A percentile compares a stretch with the other conserved stretches of the same genome.
Evolutionary conservation across 2,113 vertebrate species (phyloP).

Genomic region (Tragelaphus imberbis): DNA sequence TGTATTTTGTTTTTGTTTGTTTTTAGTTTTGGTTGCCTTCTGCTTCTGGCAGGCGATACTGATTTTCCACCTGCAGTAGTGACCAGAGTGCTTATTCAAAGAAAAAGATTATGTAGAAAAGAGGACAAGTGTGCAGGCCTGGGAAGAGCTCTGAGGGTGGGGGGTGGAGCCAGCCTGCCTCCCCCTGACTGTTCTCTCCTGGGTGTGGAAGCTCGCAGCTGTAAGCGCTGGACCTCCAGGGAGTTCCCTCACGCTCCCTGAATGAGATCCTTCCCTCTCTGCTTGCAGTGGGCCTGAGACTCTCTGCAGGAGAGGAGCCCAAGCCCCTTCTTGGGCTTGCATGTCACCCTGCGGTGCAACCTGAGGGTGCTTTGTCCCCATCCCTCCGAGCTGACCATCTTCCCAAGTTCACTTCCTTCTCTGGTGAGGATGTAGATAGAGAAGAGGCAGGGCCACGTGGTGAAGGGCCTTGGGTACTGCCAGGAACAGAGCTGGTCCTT

Average conservation of each 20-base stretch:
- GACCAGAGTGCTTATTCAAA: not conserved
- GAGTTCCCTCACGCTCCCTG: not conserved
- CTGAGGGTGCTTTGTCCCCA: not conserved
- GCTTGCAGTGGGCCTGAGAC: not conserved
- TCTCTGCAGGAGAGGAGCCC: too few relatives aligned
- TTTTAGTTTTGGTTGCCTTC: not conserved
- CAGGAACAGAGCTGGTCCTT: not conserved
- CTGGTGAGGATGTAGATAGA: not conserved
- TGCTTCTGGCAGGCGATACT: not conserved
- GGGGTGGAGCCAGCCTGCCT: too few relatives aligned
- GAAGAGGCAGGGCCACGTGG: not conserved
- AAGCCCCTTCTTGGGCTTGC: not conserved
- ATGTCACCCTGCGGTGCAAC: not conserved
- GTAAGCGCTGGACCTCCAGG: not conserved
- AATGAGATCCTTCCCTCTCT: not conserved
- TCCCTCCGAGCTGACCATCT: not conserved
- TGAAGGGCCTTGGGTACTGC: not conserved
- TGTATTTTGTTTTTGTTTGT: not conserved
- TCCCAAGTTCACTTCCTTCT: not conserved
- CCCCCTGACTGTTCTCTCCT: not conserved
- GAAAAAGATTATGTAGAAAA: not conserved
- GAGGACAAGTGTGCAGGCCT: not conserved
- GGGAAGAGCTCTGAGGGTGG: not conserved
- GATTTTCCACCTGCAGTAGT: not conserved
- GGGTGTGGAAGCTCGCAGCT: not conserved